phyloP scores from a whole-genome alignment of 2,113 vertebrate genomes.

The Alosa alosa region DNA sequence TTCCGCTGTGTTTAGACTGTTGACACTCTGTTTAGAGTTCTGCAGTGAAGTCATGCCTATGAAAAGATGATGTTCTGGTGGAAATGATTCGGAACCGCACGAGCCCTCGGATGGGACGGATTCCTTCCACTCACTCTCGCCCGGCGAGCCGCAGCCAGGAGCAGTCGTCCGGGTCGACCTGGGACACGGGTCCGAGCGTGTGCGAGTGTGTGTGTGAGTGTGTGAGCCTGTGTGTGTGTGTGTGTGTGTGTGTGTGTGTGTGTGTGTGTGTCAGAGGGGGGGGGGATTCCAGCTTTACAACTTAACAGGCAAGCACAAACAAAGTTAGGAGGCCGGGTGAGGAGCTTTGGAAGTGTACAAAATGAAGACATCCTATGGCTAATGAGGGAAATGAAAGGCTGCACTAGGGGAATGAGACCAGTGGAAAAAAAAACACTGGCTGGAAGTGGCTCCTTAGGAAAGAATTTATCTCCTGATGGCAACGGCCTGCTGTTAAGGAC shows the following conservation, averaged over 20 bases:
- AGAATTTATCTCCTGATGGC: background rate
- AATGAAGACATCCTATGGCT: background rate
- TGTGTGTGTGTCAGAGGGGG: background rate
- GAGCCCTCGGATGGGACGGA: background rate
- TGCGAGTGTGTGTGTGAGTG: background rate
- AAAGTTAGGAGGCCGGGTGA: background rate
- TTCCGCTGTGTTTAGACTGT: background rate
- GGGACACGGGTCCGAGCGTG: background rate
- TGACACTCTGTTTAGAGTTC: background rate
- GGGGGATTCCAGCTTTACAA: background rate
- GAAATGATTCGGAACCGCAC: background rate
- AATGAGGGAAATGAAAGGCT: slow-evolving; percentile 7
- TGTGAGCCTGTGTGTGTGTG: background rate
- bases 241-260: background rate
- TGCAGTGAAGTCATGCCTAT: background rate
- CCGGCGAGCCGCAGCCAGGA: no score
- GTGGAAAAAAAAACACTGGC: background rate
- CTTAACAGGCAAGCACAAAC: background rate
- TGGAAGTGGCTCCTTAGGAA: background rate
- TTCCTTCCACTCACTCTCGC: background rate
- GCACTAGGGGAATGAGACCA: background rate
- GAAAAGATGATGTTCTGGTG: background rate
- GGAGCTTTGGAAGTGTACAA: background rate
- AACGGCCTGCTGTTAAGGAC: background rate
- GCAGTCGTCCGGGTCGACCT: no score